These are phyloP conservation scores for Phylloscopus trochilus DNA, from an alignment of 2,113 vertebrate species.

Conservation along the genomic window DNA sequence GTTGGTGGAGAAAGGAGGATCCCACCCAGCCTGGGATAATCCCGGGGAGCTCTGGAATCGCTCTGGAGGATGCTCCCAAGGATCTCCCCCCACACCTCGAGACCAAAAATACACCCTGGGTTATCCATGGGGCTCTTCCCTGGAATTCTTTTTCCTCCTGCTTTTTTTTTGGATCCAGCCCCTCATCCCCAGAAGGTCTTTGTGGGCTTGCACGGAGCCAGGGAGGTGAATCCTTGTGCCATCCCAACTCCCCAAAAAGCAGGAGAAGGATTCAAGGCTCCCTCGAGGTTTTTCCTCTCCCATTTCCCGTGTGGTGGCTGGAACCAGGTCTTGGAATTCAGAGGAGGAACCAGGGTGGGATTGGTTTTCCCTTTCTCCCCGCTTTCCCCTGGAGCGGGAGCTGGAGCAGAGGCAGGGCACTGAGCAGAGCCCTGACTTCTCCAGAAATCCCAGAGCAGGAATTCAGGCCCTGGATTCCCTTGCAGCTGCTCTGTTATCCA, in stretches of 20 bases:
- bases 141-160: not conserved
- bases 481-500: not conserved
- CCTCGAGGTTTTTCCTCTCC: not conserved
- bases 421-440: not conserved
- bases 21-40: not conserved
- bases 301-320: not conserved
- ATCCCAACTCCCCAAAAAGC: accelerated
- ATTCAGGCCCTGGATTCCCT: not conserved
- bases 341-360: not conserved
- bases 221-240: not conserved
- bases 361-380: not conserved
- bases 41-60: not conserved
- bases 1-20: not conserved
- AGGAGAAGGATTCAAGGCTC: not conserved
- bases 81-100: not conserved
- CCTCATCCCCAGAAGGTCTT: not conserved
- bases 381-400: not conserved
- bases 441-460: not conserved
- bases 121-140: not conserved
- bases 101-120: not conserved
- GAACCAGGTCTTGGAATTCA: not conserved
- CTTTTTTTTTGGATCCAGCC: not conserved
- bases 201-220: not conserved
- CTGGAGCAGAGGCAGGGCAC: not conserved
- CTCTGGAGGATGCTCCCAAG: not conserved